Evolutionary conservation across 2,113 vertebrate species (phyloP), one percentile per base, ranked within the genome.

Genomic region (Acrocephalus arundinaceus): DNA sequence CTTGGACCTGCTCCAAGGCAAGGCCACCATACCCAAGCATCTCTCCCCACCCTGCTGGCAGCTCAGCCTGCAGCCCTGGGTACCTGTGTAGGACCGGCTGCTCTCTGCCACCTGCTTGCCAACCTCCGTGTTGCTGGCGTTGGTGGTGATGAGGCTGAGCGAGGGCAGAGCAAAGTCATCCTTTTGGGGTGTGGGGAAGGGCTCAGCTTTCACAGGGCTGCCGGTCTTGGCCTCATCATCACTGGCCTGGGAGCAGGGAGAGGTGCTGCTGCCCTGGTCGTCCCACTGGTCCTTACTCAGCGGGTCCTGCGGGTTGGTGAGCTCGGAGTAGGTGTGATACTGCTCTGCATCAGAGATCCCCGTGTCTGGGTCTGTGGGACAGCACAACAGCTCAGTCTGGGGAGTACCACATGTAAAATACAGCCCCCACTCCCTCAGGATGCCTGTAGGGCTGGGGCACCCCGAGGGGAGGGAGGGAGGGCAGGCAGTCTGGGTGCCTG

Each of bases 211-310:
- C 7, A 58, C 95, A 57, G 96, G 95, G 33, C 96, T 98, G 62
- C 95, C 52, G 1, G 91, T 94, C 86, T 98, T 98, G 93, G 97
- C 74, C 43, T 98, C 98, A 2, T 98, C 98, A 1, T 99, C 98
- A 4, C 98, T 99, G 52, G 97, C 98, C 93, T 98, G 98, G 22
- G 99, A 99, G 91, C 97, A 98, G 43, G 98, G 96, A 12, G 98
- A 99, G 43, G 93, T 97, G n/a, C 98, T 99, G 96, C 98, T 99
- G 92, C 97, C 98, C 89, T 97, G 73, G 4, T 98, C 97, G 0
- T 98, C 98, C 98, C 98, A 98, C 20, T 93, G 97, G 16, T 97
- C 95, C 58, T 93, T 97, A 31, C 91, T 85, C 46, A 85, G 91
- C 0, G 96, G 90, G 49, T 97, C 89, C 61, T 77, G 97, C 19